These are phyloP conservation scores for Dolichotis patagonum DNA, from an alignment of 2,113 vertebrate species.

Conservation along the genomic window DNA sequence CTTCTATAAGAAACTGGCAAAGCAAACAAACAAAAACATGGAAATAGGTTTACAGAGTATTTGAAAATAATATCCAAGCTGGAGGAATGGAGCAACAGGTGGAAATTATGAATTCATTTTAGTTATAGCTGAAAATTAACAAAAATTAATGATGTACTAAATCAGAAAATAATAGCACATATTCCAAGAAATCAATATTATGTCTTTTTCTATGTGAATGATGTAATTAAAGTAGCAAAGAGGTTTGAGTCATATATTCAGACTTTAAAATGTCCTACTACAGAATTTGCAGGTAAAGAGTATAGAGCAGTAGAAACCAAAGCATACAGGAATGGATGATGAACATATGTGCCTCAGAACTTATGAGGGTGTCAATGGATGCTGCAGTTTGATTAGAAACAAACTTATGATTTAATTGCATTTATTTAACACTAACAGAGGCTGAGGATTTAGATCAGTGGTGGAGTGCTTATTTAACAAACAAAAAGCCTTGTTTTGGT, in stretches of 20 bases:
- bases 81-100: not conserved
- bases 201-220: not conserved
- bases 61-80: not conserved
- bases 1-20: not conserved
- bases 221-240: not conserved
- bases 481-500: not conserved
- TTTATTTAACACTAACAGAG: not conserved
- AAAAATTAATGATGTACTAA: not conserved
- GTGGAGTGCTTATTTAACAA: not conserved
- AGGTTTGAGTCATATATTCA: not conserved
- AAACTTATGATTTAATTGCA: not conserved
- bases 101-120: not conserved
- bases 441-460: not conserved
- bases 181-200: not conserved
- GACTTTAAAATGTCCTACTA: slow-evolving; percentile 21
- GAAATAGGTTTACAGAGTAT: not conserved
- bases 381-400: not conserved
- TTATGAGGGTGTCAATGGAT: not conserved
- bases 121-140: not conserved
- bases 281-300: not conserved
- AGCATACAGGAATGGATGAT: not conserved
- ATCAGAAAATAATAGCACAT: not conserved
- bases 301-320: not conserved
- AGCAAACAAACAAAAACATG: not conserved
- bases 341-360: not conserved